phyloP scores from a whole-genome alignment of 2,888 invertebrate genomes.

The Ennomos erosarius region DNA sequence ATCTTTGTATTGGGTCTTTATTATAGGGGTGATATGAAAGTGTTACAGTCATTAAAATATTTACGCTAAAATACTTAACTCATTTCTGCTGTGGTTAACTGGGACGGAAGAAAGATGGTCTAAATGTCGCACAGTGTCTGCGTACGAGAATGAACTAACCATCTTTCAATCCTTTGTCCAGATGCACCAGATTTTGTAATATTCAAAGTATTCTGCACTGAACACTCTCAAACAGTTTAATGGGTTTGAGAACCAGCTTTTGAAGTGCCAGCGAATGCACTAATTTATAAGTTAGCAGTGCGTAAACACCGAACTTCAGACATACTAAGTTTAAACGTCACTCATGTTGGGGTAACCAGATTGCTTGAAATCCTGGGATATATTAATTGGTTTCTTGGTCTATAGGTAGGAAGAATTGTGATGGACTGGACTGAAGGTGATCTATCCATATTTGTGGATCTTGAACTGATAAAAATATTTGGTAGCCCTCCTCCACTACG shows the following conservation, averaged over 20 bases:
- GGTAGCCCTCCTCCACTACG: no score
- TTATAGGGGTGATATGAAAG: slow-evolving; percentile 24
- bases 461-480: no score
- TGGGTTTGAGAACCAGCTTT: slow-evolving; percentile 27
- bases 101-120: no score
- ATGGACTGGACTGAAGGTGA: no score
- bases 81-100: no score
- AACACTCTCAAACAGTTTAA: slow-evolving; percentile 15
- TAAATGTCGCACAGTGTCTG: no score
- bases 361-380: slow-evolving; percentile 7
- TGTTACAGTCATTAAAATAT: slow-evolving; percentile 7
- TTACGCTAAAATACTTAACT: no score
- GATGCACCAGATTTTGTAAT: slow-evolving; percentile 23
- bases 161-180: neutral
- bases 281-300: slow-evolving; percentile 39
- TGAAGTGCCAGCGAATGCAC: slow-evolving; percentile 35
- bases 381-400: neutral
- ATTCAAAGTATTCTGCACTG: slow-evolving; percentile 20
- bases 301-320: slow-evolving; percentile 35
- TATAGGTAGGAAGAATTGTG: no score
- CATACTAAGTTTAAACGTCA: slow-evolving; percentile 28
- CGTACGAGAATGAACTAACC: no score
- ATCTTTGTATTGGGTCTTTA: slow-evolving; percentile 31
- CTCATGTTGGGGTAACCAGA: slow-evolving; percentile 18
- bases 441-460: no score